Base-by-base conservation (phyloP, 1,140 invertebrate genomes). In the Galendromus occidentalis region DNA sequence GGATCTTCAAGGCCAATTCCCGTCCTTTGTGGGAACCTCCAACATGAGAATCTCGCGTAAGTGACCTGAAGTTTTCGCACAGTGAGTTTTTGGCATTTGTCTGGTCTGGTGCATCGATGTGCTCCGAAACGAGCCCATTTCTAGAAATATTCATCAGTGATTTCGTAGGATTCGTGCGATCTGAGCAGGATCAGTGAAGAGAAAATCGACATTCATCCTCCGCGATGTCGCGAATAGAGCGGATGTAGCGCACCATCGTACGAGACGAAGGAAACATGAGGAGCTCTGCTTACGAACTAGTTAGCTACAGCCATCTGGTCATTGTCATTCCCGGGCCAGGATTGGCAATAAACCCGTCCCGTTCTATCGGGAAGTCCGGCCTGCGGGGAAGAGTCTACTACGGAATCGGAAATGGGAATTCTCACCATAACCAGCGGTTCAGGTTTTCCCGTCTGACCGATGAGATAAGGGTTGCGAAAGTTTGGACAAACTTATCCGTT, bases 201-300 rank as follows among this genome's bases (percentile, higher is more conserved):
- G n/a, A n/a, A n/a, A n/a, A n/a, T n/a, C n/a, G n/a, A n/a, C n/a
- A n/a, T n/a, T n/a, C n/a, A n/a, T n/a, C n/a, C n/a, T n/a, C n/a
- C n/a, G n/a, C n/a, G n/a, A n/a, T n/a, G n/a, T n/a, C n/a, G n/a
- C n/a, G n/a, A n/a, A n/a, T n/a, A n/a, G n/a, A n/a, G n/a, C n/a
- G n/a, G n/a, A n/a, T n/a, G n/a, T n/a, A n/a, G n/a, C n/a, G n/a
- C n/a, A n/a, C n/a, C n/a, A n/a, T n/a, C n/a, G n/a, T n/a, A n/a
- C n/a, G n/a, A n/a, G n/a, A n/a, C n/a, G n/a, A n/a, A n/a, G n/a
- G n/a, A n/a, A n/a, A 39, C 33, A 39, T 39, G 33, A 39, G 33
- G 4, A 39, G 33, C 33, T 39, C 33, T 4, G 33, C 33, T 39
- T 39, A 39, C 33, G 4, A 39, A 39, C 33, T 9, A 97, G 73